Percentiles rank a stretch among this genome's conserved stretches.
Evolutionary conservation across 1,140 invertebrate genomes (phyloP).

Genomic region (Drosophila burlai): DNA sequence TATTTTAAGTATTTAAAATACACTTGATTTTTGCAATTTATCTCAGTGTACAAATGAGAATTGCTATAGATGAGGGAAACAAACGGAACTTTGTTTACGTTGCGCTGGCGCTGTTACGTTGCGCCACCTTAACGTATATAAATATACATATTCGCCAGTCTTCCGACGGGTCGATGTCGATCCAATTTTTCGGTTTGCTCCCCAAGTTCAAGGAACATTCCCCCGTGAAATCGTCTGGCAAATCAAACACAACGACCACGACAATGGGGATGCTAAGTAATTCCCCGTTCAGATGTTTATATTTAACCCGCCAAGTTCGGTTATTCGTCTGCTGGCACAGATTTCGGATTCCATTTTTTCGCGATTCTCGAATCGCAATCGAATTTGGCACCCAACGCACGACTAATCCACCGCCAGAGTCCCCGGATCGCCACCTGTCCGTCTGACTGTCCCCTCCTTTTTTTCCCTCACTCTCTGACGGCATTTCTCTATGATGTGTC

Average conservation of each 20-base stretch:
- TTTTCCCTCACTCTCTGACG: constrained; percentile 1
- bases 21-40: not conserved
- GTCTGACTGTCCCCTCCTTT: constrained; percentile 17
- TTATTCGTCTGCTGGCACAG: constrained; percentile 35
- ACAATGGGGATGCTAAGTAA: constrained; percentile 46
- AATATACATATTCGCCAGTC: constrained; percentile 16
- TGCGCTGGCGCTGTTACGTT: constrained; percentile 41
- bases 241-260: constrained; percentile 34
- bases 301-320: constrained; percentile 15
- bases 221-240: constrained; percentile 35
- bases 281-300: constrained; percentile 41
- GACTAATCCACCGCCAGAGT: constrained; percentile 62
- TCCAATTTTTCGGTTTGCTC: constrained; percentile 34
- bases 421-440: constrained; percentile 58
- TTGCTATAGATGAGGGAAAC: constrained; percentile 13
- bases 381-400: constrained; percentile 62
- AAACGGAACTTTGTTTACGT: constrained; percentile 46
- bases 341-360: constrained; percentile 59
- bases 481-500: constrained; percentile 28
- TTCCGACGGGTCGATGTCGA: constrained; percentile 20
- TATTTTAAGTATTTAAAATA: not conserved
- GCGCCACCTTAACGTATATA: constrained; percentile 22
- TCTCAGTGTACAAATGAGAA: constrained; percentile 17
- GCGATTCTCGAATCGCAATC: constrained; percentile 29
- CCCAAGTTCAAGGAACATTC: constrained; percentile 44